phyloP scores from a whole-genome alignment of 2,113 vertebrate genomes.

The Sylvicapra grimmia region DNA sequence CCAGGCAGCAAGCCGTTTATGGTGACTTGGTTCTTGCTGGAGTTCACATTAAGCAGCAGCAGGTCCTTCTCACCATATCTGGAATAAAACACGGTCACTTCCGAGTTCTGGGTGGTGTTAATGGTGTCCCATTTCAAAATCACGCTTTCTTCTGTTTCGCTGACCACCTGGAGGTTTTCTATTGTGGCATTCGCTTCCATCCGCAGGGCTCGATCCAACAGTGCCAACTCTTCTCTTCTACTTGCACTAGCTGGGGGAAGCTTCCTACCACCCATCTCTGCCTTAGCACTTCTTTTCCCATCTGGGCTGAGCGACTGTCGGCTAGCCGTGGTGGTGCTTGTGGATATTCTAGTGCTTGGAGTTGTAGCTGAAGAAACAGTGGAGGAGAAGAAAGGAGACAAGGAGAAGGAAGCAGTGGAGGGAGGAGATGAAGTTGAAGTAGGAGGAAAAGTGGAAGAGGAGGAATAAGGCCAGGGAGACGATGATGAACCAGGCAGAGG shows the following conservation, averaged over 20 bases:
- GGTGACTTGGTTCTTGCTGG: conserved; percentile 85
- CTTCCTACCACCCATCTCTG: conserved; percentile 64
- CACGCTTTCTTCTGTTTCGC: conserved; percentile 86
- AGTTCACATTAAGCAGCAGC: conserved; percentile 81
- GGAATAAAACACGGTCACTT: conserved; percentile 88
- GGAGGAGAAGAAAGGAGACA: conserved; percentile 28
- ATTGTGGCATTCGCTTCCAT: conserved; percentile 72
- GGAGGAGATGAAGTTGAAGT: conserved; percentile 1
- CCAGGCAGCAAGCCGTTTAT: conserved; percentile 87
- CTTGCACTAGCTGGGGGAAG: conserved; percentile 74
- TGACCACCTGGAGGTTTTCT: conserved; percentile 84
- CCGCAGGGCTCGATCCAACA: not conserved
- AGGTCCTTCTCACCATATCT: conserved; percentile 88
- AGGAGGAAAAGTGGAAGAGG: not conserved
- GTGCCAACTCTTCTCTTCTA: conserved; percentile 63
- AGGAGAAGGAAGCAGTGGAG: conserved; percentile 40
- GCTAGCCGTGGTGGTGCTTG: not conserved
- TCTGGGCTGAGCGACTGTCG: conserved; percentile 66
- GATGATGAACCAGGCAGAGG: fast-evolving
- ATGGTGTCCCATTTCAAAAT: conserved; percentile 87
- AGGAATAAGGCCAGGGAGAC: not conserved
- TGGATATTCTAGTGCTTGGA: conserved; percentile 46
- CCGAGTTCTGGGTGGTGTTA: conserved; percentile 72
- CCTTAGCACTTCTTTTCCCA: conserved; percentile 74
- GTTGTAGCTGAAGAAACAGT: conserved; percentile 23